These are phyloP conservation scores for Hycleus phaleratus DNA, from an alignment of 1,140 invertebrate genomes.

Conservation along the genomic window DNA sequence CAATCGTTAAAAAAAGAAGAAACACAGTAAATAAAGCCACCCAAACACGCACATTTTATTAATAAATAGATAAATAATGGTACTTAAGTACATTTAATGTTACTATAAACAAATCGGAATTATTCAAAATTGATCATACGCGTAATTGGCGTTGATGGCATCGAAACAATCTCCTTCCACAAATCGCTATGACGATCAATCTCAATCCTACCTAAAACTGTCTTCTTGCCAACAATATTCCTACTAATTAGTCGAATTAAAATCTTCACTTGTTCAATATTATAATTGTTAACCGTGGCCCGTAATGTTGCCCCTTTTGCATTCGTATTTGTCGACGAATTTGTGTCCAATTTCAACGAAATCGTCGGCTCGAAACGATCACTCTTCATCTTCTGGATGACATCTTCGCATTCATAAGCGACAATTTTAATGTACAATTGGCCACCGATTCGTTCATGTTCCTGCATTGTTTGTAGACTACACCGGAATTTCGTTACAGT, in stretches of 20 bases:
- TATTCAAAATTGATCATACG: conserved; percentile 31
- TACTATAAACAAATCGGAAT: not conserved
- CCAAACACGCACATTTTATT: no score
- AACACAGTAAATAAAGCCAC: no score
- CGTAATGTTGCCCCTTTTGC: conserved; percentile 31
- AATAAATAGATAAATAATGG: no score
- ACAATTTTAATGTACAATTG: conserved; percentile 68
- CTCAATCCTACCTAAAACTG: conserved; percentile 46
- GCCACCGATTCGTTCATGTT: conserved; percentile 56
- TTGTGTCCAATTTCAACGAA: conserved; percentile 43
- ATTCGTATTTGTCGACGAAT: no score
- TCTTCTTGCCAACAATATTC: conserved; percentile 48
- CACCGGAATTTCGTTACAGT: conserved; percentile 54
- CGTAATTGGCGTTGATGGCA: conserved; percentile 27
- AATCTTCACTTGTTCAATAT: conserved; percentile 40
- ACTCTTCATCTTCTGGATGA: conserved; percentile 68
- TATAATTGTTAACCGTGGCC: conserved; percentile 47
- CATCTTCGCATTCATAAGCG: conserved; percentile 57
- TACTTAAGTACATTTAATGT: no score
- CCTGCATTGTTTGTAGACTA: conserved; percentile 59
- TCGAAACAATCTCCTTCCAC: conserved; percentile 32
- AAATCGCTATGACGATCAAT: conserved; percentile 38
- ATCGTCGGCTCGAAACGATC: conserved; percentile 62
- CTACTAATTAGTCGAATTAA: conserved; percentile 33
- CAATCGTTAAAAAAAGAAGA: no score